A percentile compares a stretch with the other conserved stretches of the same genome.
Evolutionary conservation across 2,113 vertebrate species (phyloP).

Genomic region (Ammodytes marinus): DNA sequence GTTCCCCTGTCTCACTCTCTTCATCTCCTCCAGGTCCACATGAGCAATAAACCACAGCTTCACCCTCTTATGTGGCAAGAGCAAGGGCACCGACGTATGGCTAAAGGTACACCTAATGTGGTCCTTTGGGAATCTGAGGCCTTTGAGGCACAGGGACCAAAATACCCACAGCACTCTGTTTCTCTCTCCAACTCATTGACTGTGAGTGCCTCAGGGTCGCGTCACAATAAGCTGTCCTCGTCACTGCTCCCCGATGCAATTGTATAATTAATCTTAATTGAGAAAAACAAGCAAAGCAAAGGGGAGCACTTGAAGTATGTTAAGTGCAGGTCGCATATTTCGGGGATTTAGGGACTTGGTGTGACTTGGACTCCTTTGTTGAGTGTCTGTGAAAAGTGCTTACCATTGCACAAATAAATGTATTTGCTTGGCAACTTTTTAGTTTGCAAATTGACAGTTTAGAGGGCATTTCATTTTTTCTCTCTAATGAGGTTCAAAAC

Average conservation of each 20-base stretch:
- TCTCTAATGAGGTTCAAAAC: constrained; percentile 7
- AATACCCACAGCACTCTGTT: constrained; percentile 69
- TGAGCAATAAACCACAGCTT: constrained; percentile 72
- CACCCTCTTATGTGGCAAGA: constrained; percentile 8
- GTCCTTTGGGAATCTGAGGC: constrained; percentile 66
- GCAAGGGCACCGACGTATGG: constrained; percentile 55
- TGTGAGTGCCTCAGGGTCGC: constrained; percentile 62
- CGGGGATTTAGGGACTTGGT: constrained; percentile 41
- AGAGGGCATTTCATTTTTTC: neutral
- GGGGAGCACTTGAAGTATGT: constrained; percentile 46
- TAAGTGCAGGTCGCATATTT: constrained; percentile 55
- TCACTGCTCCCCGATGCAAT: constrained; percentile 67
- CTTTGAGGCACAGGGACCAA: constrained; percentile 64
- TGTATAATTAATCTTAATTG: constrained; percentile 85
- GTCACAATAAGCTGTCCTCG: constrained; percentile 62
- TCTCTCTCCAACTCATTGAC: constrained; percentile 69
- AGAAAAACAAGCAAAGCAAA: constrained; percentile 74
- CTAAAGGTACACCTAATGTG: constrained; percentile 64
- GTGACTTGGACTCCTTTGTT: constrained; percentile 29
- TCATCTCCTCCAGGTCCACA: constrained; percentile 55
- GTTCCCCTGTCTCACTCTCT: constrained; percentile 48
- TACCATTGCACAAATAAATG: constrained; percentile 8
- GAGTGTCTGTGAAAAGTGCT: constrained; percentile 33
- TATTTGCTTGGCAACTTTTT: neutral
- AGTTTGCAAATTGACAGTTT: neutral